These are phyloP conservation scores for Cossypha niveicapilla DNA, from an alignment of 2,797 vertebrate genomes.

Conservation along the genomic window DNA sequence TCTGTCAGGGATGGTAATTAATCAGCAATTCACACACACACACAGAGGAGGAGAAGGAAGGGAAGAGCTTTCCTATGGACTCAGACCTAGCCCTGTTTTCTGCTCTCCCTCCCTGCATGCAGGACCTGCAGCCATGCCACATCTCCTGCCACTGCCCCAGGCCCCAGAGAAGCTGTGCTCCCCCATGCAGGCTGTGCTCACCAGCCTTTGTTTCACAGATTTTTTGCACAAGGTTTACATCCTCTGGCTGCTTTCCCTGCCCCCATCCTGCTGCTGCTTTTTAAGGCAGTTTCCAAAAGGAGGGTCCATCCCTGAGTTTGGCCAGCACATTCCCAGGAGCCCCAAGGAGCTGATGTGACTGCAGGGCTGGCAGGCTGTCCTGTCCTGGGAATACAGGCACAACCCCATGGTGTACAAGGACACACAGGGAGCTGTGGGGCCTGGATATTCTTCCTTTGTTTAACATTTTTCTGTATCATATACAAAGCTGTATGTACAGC, in stretches of 20 bases:
- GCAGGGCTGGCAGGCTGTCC: neutral
- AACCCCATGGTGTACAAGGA: fast-evolving
- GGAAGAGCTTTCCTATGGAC: neutral
- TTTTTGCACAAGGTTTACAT: neutral
- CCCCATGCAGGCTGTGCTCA: fast-evolving
- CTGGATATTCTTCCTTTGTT: neutral
- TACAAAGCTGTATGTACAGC: neutral
- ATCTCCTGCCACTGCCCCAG: neutral
- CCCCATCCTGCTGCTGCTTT: neutral
- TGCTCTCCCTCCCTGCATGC: neutral
- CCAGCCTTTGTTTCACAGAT: neutral
- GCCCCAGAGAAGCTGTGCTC: fast-evolving
- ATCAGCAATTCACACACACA: neutral
- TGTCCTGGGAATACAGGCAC: neutral
- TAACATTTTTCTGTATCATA: neutral
- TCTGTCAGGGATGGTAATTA: neutral
- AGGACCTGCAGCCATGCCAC: neutral
- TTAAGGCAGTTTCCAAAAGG: neutral
- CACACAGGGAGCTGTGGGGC: fast-evolving
- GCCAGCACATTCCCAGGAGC: neutral
- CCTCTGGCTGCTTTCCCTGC: neutral
- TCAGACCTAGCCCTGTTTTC: neutral
- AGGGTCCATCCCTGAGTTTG: neutral
- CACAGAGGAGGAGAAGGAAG: neutral
- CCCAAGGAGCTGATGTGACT: neutral